A percentile compares a stretch with the other conserved stretches of the same genome.
Evolutionary conservation across 2,888 invertebrate species (phyloP).

Genomic region (Achlya flavicornis): DNA sequence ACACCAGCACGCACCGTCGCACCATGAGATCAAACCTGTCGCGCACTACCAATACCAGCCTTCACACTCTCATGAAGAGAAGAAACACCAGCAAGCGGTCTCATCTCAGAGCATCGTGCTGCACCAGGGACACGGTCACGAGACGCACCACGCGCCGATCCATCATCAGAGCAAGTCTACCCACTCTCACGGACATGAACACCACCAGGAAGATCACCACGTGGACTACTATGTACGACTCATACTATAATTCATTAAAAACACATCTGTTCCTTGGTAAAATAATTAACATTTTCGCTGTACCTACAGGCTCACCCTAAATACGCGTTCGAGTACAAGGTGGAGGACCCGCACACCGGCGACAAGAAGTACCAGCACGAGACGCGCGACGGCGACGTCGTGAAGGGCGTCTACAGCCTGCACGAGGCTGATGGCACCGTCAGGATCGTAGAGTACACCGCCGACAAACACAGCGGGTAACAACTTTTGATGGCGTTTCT

Average conservation of each 20-base stretch:
- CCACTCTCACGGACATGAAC: constrained; percentile 33
- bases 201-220: constrained; percentile 34
- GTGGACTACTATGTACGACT: constrained; percentile 35
- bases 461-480: constrained; percentile 54
- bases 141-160: constrained; percentile 14
- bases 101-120: constrained; percentile 17
- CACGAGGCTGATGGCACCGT: constrained; percentile 47
- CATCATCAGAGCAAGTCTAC: constrained; percentile 24
- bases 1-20: constrained; percentile 18
- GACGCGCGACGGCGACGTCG: constrained; percentile 46
- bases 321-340: constrained; percentile 57
- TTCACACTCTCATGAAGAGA: constrained; percentile 14
- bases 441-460: constrained; percentile 45
- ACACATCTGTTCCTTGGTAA: not conserved
- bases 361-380: constrained; percentile 52
- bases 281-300: not conserved
- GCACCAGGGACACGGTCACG: constrained; percentile 22
- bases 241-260: not conserved
- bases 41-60: constrained; percentile 18
- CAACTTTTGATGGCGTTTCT: not conserved
- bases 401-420: constrained; percentile 46
- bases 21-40: constrained; percentile 22
- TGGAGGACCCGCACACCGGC: constrained; percentile 49
- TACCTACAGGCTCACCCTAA: constrained; percentile 50
- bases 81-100: constrained; percentile 14